These are phyloP conservation scores for Drosophila prostipennis DNA, from an alignment of 2,888 invertebrate genomes.

Conservation along the genomic window DNA sequence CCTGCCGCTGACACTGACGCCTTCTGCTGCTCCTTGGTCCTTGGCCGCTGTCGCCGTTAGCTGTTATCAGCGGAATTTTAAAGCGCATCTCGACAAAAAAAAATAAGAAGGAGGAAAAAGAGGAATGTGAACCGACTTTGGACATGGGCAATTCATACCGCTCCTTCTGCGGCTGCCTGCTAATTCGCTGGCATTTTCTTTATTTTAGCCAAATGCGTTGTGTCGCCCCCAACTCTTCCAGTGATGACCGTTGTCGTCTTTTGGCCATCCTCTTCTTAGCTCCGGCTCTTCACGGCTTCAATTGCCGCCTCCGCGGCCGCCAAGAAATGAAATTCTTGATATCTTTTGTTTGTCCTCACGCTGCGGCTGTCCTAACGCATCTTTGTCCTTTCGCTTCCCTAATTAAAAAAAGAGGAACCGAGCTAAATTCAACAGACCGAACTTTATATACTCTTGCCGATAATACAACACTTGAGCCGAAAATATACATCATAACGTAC, in stretches of 20 bases:
- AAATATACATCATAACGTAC: too few species aligned
- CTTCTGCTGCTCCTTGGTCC: slow-evolving; percentile 39
- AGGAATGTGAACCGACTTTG: slow-evolving; percentile 47
- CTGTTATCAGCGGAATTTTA: slow-evolving; percentile 75
- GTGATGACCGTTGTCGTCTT: slow-evolving; percentile 59
- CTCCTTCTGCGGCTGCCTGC: slow-evolving; percentile 44
- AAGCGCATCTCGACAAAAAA: slow-evolving; percentile 64
- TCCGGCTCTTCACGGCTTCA: slow-evolving; percentile 42
- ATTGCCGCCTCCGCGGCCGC: slow-evolving; percentile 57
- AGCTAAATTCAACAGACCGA: not conserved
- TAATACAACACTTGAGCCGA: too few species aligned
- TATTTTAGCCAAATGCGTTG: slow-evolving; percentile 75
- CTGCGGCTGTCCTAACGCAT: slow-evolving; percentile 71
- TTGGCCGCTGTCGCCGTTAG: slow-evolving; percentile 24
- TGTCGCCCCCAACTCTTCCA: slow-evolving; percentile 49
- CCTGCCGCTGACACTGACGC: slow-evolving; percentile 75
- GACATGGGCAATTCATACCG: slow-evolving; percentile 69
- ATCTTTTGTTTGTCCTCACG: slow-evolving; percentile 77
- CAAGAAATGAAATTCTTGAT: slow-evolving; percentile 80
- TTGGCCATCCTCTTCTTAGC: slow-evolving; percentile 27
- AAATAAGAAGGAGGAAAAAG: not conserved
- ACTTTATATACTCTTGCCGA: not conserved
- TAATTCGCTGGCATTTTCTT: slow-evolving; percentile 80
- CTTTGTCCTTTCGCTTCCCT: slow-evolving; percentile 81
- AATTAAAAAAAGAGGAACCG: slow-evolving; percentile 74